These are phyloP conservation scores for Tenualosa ilisha DNA, from an alignment of 2,797 vertebrate genomes.

Conservation along the genomic window DNA sequence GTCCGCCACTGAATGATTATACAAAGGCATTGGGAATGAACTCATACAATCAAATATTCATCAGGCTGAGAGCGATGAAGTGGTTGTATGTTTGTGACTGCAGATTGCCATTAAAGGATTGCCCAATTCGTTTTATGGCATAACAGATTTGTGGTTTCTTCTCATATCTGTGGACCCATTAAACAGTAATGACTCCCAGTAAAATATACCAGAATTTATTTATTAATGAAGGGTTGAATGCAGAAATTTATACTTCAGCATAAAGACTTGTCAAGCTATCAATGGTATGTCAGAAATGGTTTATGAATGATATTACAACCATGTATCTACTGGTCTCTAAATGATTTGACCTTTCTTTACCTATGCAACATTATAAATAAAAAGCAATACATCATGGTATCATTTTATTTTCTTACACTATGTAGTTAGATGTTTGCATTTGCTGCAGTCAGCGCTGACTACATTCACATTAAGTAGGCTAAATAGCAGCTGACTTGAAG, in stretches of 20 bases:
- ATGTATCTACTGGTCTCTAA: not conserved
- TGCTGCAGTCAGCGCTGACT: not conserved
- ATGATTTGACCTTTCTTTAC: not conserved
- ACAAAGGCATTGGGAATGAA: slow-evolving; percentile 17
- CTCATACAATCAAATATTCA: slow-evolving; percentile 17
- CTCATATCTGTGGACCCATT: not conserved
- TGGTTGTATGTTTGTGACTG: slow-evolving; percentile 18
- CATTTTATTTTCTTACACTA: not conserved
- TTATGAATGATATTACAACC: not conserved
- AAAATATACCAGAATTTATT: not conserved
- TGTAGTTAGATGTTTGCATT: not conserved
- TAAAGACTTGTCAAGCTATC: not conserved
- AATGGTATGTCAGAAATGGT: not conserved
- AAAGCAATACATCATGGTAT: not conserved
- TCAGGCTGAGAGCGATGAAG: not conserved
- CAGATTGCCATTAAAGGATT: slow-evolving; percentile 4
- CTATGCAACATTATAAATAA: not conserved
- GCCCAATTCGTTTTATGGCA: not conserved
- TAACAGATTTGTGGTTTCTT: slow-evolving; percentile 1
- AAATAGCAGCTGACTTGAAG: not conserved
- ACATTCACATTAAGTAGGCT: not conserved
- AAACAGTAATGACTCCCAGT: not conserved
- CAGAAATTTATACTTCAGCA: not conserved
- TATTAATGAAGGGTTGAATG: not conserved
- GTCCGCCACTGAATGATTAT: slow-evolving; percentile 20